These are phyloP conservation scores for Laothoe populi DNA, from an alignment of 2,888 invertebrate genomes.

Conservation along the genomic window DNA sequence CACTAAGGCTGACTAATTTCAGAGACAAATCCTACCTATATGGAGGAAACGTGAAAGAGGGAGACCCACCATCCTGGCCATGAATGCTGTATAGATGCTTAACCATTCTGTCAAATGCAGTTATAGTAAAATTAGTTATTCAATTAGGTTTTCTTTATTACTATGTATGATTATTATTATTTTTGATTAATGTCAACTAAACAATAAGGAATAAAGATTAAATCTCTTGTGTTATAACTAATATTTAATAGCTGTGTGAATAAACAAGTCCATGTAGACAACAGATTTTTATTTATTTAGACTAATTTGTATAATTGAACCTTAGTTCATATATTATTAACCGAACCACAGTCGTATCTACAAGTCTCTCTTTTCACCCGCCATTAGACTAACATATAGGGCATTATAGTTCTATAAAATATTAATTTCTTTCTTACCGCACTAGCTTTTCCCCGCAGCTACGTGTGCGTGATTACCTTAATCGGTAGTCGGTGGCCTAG, in stretches of 20 bases:
- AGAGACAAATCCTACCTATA: conserved; percentile 93
- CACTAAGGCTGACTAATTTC: conserved; percentile 88
- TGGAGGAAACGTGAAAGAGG: conserved; percentile 86
- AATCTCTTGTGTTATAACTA: neutral
- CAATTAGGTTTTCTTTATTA: neutral
- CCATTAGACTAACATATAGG: no score
- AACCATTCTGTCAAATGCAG: neutral
- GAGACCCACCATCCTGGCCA: conserved; percentile 91
- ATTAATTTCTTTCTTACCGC: no score
- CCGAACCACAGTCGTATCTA: no score
- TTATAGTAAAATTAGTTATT: conserved; percentile 8
- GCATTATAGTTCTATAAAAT: no score
- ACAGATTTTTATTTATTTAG: neutral
- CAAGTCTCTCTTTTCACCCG: no score
- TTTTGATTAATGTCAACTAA: neutral
- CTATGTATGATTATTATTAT: neutral
- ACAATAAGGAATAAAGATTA: neutral
- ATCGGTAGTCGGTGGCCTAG: no score
- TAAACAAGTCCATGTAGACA: conserved; percentile 9
- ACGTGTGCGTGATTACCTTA: no score
- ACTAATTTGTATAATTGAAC: neutral
- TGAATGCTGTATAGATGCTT: conserved; percentile 47
- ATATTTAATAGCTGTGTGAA: neutral
- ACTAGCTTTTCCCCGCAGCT: no score
- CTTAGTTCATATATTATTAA: conserved; percentile 28